Conservation (phyloP, 2,888 invertebrate genomes). For the Ferdinandea cuprea region DNA sequence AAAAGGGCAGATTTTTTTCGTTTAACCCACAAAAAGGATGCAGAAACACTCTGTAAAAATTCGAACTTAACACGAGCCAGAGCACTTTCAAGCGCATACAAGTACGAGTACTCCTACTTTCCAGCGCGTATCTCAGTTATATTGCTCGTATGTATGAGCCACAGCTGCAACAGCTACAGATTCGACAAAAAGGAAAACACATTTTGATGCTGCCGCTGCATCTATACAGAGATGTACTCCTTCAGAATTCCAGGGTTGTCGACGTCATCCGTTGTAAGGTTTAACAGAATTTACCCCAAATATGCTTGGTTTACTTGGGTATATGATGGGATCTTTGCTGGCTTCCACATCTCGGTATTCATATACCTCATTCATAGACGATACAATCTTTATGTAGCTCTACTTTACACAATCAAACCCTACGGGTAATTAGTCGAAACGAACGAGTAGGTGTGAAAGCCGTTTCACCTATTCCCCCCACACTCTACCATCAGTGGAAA, state of each 20-base stretch:
- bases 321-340: conserved; percentile 10
- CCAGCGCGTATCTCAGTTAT: conserved; percentile 30
- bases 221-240: background rate
- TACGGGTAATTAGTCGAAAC: conserved; percentile 17
- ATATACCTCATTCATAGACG: background rate
- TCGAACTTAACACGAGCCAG: conserved; percentile 27
- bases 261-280: conserved; percentile 6
- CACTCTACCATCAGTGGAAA: conserved; percentile 1
- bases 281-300: conserved; percentile 13
- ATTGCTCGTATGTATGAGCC: too few relatives aligned
- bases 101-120: conserved; percentile 34
- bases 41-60: conserved; percentile 17
- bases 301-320: conserved; percentile 25
- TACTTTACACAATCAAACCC: background rate
- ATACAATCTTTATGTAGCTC: conserved; percentile 18
- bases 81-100: conserved; percentile 45
- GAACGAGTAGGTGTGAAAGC: conserved; percentile 23
- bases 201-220: too few relatives aligned
- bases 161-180: too few relatives aligned
- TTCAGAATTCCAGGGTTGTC: background rate
- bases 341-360: too few relatives aligned
- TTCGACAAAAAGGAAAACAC: too few relatives aligned
- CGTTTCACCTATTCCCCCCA: background rate
- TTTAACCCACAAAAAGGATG: conserved; percentile 46
- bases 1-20: conserved; percentile 59